Percentiles rank a stretch among this genome's conserved stretches.
phyloP scores from a whole-genome alignment of 2,113 vertebrate species.

The Beaufortia kweichowensis region DNA sequence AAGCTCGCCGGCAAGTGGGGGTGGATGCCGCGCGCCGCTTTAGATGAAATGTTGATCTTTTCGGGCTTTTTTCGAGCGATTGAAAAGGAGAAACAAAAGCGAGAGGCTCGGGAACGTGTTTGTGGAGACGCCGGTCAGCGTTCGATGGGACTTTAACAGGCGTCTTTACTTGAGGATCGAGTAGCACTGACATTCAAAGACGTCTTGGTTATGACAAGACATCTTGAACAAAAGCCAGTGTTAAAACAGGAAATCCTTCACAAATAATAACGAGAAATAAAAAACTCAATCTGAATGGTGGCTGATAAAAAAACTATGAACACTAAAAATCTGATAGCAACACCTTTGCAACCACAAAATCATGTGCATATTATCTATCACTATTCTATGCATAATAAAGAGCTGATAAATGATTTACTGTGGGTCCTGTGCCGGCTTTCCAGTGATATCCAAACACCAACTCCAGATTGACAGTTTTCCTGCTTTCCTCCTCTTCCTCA shows the following conservation, averaged over 20 bases:
- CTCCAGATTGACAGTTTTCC: slow-evolving; percentile 89
- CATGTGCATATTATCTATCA: background rate
- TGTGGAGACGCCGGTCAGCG: slow-evolving; percentile 86
- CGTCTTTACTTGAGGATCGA: slow-evolving; percentile 52
- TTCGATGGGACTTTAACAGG: slow-evolving; percentile 55
- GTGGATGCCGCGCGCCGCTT: slow-evolving; percentile 92
- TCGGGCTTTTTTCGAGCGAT: slow-evolving; percentile 78
- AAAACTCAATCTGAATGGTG: background rate
- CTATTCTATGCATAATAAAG: background rate
- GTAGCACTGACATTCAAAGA: slow-evolving; percentile 49
- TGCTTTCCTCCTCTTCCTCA: slow-evolving; percentile 75
- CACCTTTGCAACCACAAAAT: background rate
- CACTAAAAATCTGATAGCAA: too few relatives aligned
- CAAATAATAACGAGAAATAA: slow-evolving; percentile 28
- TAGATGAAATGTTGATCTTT: slow-evolving; percentile 84
- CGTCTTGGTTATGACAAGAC: slow-evolving; percentile 51
- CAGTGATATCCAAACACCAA: slow-evolving; percentile 96
- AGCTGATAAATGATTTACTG: slow-evolving; percentile 75
- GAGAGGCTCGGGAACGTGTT: slow-evolving; percentile 85
- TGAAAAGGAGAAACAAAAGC: slow-evolving; percentile 73
- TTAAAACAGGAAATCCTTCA: slow-evolving; percentile 12
- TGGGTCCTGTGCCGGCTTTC: slow-evolving; percentile 85
- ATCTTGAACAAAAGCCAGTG: slow-evolving; percentile 38
- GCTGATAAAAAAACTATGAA: too few relatives aligned
- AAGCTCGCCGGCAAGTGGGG: slow-evolving; percentile 83